Evolutionary conservation across 2,797 vertebrate species (phyloP).

Genomic region (Ispidina picta): DNA sequence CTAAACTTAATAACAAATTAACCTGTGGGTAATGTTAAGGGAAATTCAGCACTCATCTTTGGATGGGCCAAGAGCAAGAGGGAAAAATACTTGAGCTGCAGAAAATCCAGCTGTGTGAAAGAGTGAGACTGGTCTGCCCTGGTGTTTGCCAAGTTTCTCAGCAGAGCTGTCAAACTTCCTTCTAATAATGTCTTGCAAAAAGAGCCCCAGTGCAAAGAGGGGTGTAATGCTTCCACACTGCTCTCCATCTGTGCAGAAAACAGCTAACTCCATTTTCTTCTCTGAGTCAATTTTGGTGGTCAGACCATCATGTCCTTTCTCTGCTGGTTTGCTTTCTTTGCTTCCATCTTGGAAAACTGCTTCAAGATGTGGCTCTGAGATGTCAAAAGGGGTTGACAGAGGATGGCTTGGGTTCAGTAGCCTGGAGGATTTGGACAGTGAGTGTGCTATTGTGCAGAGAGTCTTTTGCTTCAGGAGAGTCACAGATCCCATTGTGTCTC

Average conservation of each 20-base stretch:
- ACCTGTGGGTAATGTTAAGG: slow-evolving; percentile 52
- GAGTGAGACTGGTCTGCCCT: slow-evolving; percentile 9
- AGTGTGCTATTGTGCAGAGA: not conserved
- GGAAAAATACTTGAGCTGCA: slow-evolving; percentile 48
- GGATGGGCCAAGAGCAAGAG: slow-evolving; percentile 3
- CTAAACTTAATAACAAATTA: slow-evolving; percentile 66
- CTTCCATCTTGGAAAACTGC: not conserved
- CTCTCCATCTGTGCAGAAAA: not conserved
- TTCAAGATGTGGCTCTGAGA: not conserved
- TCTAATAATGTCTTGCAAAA: slow-evolving; percentile 43
- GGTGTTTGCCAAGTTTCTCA: slow-evolving; percentile 54
- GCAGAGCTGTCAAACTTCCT: slow-evolving; percentile 49
- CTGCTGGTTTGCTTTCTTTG: not conserved
- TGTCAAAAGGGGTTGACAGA: not conserved
- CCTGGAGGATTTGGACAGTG: not conserved
- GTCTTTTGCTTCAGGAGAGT: not conserved
- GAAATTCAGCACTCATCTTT: slow-evolving; percentile 65
- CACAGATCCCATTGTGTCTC: not conserved
- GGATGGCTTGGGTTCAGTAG: not conserved
- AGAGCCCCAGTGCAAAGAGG: not conserved
- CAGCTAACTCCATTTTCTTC: not conserved
- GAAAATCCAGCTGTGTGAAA: slow-evolving; percentile 57
- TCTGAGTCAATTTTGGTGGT: not conserved
- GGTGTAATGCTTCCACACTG: slow-evolving; percentile 19
- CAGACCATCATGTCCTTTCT: not conserved